Conservation (phyloP, 2,113 vertebrate species). For the Larimichthys crocea region DNA sequence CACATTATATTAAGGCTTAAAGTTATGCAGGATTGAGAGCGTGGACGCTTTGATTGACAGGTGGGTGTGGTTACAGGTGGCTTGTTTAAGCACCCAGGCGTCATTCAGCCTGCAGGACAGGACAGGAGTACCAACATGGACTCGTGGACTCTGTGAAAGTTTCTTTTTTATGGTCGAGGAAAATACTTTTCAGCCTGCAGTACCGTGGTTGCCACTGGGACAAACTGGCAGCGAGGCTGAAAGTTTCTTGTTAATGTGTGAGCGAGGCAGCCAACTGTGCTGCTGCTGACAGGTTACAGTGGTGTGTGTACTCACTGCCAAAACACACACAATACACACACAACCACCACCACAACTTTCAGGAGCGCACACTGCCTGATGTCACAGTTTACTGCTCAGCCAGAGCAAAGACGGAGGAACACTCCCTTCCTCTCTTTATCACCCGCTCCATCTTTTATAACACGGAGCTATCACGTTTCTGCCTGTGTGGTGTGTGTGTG, state of each 20-base stretch:
- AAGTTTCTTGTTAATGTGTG: not conserved
- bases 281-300: not conserved
- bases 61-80: too few relatives aligned
- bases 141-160: too few relatives aligned
- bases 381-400: slow-evolving; percentile 21
- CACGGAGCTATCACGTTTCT: slow-evolving; percentile 31
- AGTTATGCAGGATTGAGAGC: too few relatives aligned
- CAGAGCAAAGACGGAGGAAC: slow-evolving; percentile 12
- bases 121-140: too few relatives aligned
- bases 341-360: not conserved
- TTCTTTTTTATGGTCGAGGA: not conserved
- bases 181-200: too few relatives aligned
- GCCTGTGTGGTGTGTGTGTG: slow-evolving; percentile 18
- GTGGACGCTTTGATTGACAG: too few relatives aligned
- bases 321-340: not conserved
- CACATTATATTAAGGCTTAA: too few relatives aligned
- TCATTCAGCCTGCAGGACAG: too few relatives aligned
- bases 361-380: not conserved
- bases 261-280: not conserved
- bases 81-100: too few relatives aligned
- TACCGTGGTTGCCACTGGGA: too few relatives aligned
- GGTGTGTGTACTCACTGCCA: not conserved
- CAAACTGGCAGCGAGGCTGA: not conserved
- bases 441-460: slow-evolving; percentile 35
- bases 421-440: slow-evolving; percentile 38